phyloP scores from a whole-genome alignment of 2,113 vertebrate species.

The Scortum barcoo region DNA sequence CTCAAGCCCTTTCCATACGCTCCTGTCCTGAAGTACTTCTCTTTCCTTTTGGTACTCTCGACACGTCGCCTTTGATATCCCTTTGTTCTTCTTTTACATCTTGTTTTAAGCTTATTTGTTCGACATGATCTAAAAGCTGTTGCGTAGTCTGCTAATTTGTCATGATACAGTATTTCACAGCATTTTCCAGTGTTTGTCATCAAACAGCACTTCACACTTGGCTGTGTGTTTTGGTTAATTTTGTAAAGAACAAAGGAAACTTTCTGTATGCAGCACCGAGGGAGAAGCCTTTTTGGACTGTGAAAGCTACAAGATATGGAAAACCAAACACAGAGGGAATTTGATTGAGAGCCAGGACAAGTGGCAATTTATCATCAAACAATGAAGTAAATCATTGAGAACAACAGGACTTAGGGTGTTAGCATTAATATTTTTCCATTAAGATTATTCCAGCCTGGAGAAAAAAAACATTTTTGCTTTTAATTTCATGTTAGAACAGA shows the following conservation, averaged over 20 bases:
- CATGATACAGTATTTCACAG: constrained; percentile 59
- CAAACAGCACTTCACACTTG: constrained; percentile 68
- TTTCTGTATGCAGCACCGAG: constrained; percentile 46
- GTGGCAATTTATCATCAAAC: constrained; percentile 79
- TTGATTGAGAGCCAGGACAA: constrained; percentile 78
- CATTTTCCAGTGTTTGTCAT: constrained; percentile 69
- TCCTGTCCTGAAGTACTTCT: constrained; percentile 31
- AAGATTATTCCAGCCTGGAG: constrained; percentile 71
- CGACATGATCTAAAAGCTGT: constrained; percentile 57
- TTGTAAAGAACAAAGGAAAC: constrained; percentile 64
- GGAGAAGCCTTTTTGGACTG: constrained; percentile 59
- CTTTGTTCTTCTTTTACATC: constrained; percentile 57
- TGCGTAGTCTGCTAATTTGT: constrained; percentile 51
- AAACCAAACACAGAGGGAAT: constrained; percentile 64
- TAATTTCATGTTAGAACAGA: constrained; percentile 82
- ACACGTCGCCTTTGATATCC: constrained; percentile 46
- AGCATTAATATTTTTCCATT: constrained; percentile 74
- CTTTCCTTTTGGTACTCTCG: constrained; percentile 28
- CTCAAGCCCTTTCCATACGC: constrained; percentile 45
- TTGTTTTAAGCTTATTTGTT: constrained; percentile 50
- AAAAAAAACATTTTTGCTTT: constrained; percentile 70
- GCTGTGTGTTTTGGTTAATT: constrained; percentile 64
- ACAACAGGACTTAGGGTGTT: constrained; percentile 70
- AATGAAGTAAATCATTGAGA: constrained; percentile 64
- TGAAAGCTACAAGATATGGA: constrained; percentile 58